Conservation (phyloP, 2,888 invertebrate genomes). For the Hedya salicella region DNA sequence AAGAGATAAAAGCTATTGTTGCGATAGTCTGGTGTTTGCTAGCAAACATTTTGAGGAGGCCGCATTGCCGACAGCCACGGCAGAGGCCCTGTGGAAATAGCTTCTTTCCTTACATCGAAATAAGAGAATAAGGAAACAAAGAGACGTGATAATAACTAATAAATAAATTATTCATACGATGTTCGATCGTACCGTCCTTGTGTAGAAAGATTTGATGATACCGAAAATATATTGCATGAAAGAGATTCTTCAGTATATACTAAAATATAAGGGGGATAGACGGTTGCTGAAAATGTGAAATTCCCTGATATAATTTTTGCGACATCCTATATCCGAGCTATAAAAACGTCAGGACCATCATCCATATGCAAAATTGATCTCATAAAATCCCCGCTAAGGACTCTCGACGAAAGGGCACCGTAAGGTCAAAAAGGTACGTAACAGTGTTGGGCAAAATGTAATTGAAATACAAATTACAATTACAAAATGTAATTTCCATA, state of each 20-base stretch:
- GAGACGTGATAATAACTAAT: conserved; percentile 62
- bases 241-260: conserved; percentile 45
- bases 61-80: conserved; percentile 52
- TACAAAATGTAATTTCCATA: too few relatives aligned
- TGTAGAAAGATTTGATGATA: conserved; percentile 66
- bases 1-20: conserved; percentile 60
- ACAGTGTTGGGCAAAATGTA: too few relatives aligned
- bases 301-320: conserved; percentile 60
- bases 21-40: conserved; percentile 56
- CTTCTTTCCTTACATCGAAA: conserved; percentile 54
- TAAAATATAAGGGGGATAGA: conserved; percentile 52
- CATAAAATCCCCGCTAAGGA: conserved; percentile 70
- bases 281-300: conserved; percentile 59
- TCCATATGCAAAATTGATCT: conserved; percentile 46
- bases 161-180: conserved; percentile 73
- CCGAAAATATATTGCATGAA: conserved; percentile 57
- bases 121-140: conserved; percentile 61
- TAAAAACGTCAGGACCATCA: conserved; percentile 73
- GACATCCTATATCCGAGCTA: conserved; percentile 60
- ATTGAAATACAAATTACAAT: too few relatives aligned
- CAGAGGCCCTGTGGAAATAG: conserved; percentile 51
- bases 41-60: conserved; percentile 55
- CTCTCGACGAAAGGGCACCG: conserved; percentile 57
- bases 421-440: conserved; percentile 56
- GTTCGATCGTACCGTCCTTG: conserved; percentile 58